Evolutionary conservation across 2,113 vertebrate genomes (phyloP).

Genomic region (Heliornis fulica): DNA sequence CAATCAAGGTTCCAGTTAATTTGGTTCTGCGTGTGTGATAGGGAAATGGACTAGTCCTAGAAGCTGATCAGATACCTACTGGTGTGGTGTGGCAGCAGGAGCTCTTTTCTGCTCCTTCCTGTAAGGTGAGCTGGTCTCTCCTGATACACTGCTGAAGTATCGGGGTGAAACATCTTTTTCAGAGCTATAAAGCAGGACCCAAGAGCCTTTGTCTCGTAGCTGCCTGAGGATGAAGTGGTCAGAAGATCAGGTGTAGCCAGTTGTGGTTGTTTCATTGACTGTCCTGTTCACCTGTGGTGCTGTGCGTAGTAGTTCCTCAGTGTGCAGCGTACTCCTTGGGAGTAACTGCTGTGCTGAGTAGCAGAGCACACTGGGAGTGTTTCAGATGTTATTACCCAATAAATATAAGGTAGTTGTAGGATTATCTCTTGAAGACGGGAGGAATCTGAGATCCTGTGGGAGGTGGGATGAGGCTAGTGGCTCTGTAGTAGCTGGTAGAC

Average conservation of each 20-base stretch:
- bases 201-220: background rate
- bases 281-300: background rate
- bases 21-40: too few species aligned
- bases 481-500: slow-evolving; percentile 33
- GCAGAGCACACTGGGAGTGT: background rate
- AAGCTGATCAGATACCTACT: fast-evolving
- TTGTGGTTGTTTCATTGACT: background rate
- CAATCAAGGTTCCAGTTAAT: background rate
- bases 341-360: background rate
- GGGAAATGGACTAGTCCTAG: background rate
- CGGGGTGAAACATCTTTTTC: background rate
- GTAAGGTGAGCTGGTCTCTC: fast-evolving
- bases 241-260: background rate
- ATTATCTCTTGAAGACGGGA: background rate
- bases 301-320: background rate
- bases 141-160: too few species aligned
- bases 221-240: background rate
- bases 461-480: slow-evolving; percentile 42
- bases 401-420: background rate
- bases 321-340: background rate
- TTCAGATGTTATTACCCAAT: background rate
- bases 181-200: background rate
- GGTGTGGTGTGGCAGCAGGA: background rate
- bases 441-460: background rate
- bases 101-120: background rate